Percentiles rank a stretch among this genome's conserved stretches.
phyloP scores from a whole-genome alignment of 2,797 vertebrate genomes.

The Otolemur crassicaudatus region DNA sequence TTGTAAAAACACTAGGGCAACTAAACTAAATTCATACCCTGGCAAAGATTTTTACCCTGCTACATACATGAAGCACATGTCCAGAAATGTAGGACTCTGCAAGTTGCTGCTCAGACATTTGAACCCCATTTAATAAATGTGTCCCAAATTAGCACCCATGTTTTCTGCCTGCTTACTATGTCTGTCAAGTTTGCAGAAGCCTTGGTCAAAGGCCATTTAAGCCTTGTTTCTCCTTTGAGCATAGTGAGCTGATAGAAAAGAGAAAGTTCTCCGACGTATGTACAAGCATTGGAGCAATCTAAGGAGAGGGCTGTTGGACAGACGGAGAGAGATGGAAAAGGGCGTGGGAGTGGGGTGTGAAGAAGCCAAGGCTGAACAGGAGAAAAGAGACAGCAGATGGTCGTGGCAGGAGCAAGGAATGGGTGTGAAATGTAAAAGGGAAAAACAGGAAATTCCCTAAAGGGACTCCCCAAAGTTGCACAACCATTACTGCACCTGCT shows the following conservation, averaged over 20 bases:
- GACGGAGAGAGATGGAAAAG: constrained; percentile 90
- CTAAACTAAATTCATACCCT: constrained; percentile 73
- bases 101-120: constrained; percentile 81
- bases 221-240: constrained; percentile 84
- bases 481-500: constrained; percentile 85
- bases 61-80: constrained; percentile 84
- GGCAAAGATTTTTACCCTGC: constrained; percentile 80
- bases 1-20: constrained; percentile 24
- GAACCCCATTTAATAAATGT: constrained; percentile 77
- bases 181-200: constrained; percentile 78
- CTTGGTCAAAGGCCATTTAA: constrained; percentile 66
- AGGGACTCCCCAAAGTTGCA: constrained; percentile 91
- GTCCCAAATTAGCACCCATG: constrained; percentile 73
- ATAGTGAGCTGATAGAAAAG: constrained; percentile 76
- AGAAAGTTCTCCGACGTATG: constrained; percentile 80
- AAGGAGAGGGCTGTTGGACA: constrained; percentile 89
- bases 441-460: constrained; percentile 92
- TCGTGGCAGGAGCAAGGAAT: constrained; percentile 88
- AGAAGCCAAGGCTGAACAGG: constrained; percentile 90
- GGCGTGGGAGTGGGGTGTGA: constrained; percentile 92
- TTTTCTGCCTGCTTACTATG: constrained; percentile 74
- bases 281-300: constrained; percentile 87
- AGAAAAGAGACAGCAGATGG: constrained; percentile 90
- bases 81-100: constrained; percentile 82
- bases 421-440: constrained; percentile 91